phyloP scores from a whole-genome alignment of 2,888 invertebrate species.

The Cetonia aurata region DNA sequence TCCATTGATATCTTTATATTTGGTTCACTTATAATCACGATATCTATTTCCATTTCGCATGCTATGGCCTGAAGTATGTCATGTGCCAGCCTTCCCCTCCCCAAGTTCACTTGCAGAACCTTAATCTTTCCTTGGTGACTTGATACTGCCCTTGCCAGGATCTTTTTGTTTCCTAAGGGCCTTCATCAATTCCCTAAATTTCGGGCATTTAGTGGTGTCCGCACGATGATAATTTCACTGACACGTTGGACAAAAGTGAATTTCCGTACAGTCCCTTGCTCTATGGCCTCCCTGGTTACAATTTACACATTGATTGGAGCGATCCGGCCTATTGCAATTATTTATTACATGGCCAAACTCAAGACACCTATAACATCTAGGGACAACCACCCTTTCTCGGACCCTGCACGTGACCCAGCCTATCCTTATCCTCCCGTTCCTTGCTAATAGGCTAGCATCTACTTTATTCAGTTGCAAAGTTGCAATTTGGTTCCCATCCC shows the following conservation, averaged over 20 bases:
- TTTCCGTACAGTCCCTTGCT: too few relatives aligned
- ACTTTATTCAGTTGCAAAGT: not conserved
- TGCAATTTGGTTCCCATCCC: constrained; percentile 11
- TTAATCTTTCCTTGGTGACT: too few relatives aligned
- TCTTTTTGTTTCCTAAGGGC: too few relatives aligned
- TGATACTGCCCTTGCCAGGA: too few relatives aligned
- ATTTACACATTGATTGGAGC: not conserved
- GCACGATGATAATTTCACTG: too few relatives aligned
- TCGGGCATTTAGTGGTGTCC: too few relatives aligned
- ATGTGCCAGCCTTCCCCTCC: too few relatives aligned
- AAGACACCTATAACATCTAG: constrained; percentile 1
- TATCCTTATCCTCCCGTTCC: not conserved
- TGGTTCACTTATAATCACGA: constrained; percentile 4
- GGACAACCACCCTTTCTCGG: constrained; percentile 7
- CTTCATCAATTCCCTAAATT: too few relatives aligned
- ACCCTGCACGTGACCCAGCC: constrained; percentile 14
- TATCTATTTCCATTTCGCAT: too few relatives aligned
- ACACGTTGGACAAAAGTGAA: too few relatives aligned
- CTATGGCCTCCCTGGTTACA: not conserved
- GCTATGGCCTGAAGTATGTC: too few relatives aligned
- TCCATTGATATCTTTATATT: not conserved
- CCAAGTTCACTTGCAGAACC: too few relatives aligned
- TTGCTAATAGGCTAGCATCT: not conserved
- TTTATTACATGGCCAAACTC: not conserved
- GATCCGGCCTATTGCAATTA: not conserved